A percentile compares a stretch with the other conserved stretches of the same genome.
phyloP scores from a whole-genome alignment of 2,888 invertebrate genomes.

The Drosophila aldrichi region DNA sequence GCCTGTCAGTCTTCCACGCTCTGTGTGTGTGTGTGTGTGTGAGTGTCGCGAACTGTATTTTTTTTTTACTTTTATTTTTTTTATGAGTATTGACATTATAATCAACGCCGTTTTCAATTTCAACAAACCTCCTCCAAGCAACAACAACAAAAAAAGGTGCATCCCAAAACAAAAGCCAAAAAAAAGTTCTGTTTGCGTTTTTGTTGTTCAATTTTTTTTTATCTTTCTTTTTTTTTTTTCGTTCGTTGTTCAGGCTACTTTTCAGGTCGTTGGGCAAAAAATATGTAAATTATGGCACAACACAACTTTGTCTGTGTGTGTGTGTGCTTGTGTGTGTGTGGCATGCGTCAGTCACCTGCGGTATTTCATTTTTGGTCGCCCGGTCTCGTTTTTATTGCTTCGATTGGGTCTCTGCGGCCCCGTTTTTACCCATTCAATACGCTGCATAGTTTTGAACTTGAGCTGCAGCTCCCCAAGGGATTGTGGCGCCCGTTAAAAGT shows the following conservation, averaged over 20 bases:
- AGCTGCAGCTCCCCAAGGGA: constrained; percentile 42
- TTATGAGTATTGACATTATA: constrained; percentile 80
- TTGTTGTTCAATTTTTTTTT: constrained; percentile 58
- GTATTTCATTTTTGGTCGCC: constrained; percentile 64
- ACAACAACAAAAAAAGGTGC: constrained; percentile 64
- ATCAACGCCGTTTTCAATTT: constrained; percentile 82
- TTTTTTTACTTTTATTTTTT: constrained; percentile 53
- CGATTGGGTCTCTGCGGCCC: constrained; percentile 14
- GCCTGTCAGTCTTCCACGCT: too few species aligned
- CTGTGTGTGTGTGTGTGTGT: constrained; percentile 43
- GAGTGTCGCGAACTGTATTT: constrained; percentile 44
- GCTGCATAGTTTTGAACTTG: constrained; percentile 52
- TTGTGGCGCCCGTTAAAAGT: constrained; percentile 34
- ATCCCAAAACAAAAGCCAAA: constrained; percentile 48
- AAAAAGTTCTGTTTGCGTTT: constrained; percentile 68
- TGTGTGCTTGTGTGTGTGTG: constrained; percentile 45
- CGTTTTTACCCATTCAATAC: constrained; percentile 13
- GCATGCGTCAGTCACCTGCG: constrained; percentile 80
- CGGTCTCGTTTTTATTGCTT: constrained; percentile 69
- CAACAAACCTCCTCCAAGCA: constrained; percentile 45
- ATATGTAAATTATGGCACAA: constrained; percentile 72
- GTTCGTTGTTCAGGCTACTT: constrained; percentile 38
- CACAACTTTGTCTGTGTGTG: not conserved
- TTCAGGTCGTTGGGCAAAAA: constrained; percentile 61
- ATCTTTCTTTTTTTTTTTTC: constrained; percentile 34